Conservation (phyloP, 2,797 vertebrate species). For the Halcyon leucocephala region DNA sequence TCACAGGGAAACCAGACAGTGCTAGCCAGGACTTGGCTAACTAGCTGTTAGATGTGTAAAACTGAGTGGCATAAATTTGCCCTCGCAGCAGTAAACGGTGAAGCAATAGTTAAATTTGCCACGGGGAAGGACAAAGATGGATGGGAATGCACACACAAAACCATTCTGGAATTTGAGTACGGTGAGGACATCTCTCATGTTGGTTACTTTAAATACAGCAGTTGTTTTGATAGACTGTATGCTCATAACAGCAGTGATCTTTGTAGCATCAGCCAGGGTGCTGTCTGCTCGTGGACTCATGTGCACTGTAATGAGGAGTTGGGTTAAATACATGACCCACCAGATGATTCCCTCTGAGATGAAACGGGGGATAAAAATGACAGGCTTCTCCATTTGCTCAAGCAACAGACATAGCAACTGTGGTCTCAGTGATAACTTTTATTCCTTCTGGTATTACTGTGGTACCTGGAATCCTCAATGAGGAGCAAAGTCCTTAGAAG, state of each 20-base stretch:
- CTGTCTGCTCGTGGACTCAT: neutral
- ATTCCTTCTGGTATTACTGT: neutral
- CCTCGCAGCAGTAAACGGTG: neutral
- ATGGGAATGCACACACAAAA: neutral
- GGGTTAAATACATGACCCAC: neutral
- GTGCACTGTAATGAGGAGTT: neutral
- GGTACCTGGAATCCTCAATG: neutral
- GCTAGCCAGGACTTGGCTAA: slow-evolving; percentile 45
- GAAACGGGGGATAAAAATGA: neutral
- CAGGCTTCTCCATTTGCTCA: neutral
- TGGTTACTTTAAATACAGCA: slow-evolving; percentile 41
- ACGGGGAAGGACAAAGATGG: neutral
- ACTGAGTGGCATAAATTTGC: slow-evolving; percentile 17
- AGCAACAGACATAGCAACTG: neutral
- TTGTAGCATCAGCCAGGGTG: neutral
- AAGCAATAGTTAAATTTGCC: slow-evolving; percentile 10
- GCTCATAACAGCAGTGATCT: neutral
- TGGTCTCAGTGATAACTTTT: neutral
- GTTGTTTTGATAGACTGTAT: slow-evolving; percentile 47
- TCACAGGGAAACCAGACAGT: slow-evolving; percentile 34
- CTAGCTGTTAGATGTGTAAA: slow-evolving; percentile 38
- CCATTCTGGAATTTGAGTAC: neutral
- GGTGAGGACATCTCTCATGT: neutral
- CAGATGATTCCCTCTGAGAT: neutral
- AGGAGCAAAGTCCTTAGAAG: neutral